Conservation (phyloP, 2,113 vertebrate species). For the Ceyx margarethae region DNA sequence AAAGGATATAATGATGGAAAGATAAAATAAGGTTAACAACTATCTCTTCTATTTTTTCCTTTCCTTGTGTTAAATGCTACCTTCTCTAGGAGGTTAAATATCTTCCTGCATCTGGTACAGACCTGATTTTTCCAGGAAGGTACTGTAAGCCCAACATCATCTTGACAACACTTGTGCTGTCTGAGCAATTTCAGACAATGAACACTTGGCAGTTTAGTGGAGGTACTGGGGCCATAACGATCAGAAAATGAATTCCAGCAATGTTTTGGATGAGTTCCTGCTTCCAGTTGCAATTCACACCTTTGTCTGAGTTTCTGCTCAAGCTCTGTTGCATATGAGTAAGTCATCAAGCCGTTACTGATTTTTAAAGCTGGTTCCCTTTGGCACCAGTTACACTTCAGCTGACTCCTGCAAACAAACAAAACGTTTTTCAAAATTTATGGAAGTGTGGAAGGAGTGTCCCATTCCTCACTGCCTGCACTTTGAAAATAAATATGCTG, state of each 20-base stretch:
- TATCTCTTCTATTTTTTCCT: neutral
- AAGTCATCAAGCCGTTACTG: neutral
- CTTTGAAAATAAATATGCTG: neutral
- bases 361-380: constrained; percentile 25
- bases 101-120: neutral
- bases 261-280: constrained; percentile 32
- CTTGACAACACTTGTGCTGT: constrained; percentile 3
- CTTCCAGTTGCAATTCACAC: neutral
- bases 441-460: neutral
- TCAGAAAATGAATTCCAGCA: constrained; percentile 23
- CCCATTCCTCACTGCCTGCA: neutral
- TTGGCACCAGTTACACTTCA: constrained; percentile 22
- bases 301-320: neutral
- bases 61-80: neutral
- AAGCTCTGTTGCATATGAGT: neutral
- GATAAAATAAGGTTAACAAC: neutral
- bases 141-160: neutral
- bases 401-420: constrained; percentile 29
- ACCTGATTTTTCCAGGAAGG: constrained; percentile 12
- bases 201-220: neutral
- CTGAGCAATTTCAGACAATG: neutral
- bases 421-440: neutral
- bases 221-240: neutral
- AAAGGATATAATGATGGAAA: neutral
- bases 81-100: neutral